Base-by-base conservation (phyloP, 2,888 invertebrate genomes). In the Acronicta alni region DNA sequence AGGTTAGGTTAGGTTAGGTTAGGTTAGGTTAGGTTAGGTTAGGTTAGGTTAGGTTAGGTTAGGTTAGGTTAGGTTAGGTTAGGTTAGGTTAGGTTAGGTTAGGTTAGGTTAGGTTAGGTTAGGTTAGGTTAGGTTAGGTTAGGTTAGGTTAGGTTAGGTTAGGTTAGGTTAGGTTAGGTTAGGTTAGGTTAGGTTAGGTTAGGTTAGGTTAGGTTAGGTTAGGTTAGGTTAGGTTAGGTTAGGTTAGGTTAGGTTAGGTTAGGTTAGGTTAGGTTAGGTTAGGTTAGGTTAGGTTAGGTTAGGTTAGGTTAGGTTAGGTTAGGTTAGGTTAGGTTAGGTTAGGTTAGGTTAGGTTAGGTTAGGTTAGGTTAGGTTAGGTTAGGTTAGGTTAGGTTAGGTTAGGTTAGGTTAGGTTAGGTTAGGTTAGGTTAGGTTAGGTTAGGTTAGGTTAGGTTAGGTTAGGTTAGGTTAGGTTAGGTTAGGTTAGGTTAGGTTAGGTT, bases 341-440 rank as follows among this genome's bases (percentile, higher is more conserved):
- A 49, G 51, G 51, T 52, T 55, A 60, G 62, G 48, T 56, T 56
- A 47, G 56, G 52, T 47, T 56, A 52, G 47, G 53, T 53, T 63
- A 49, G 57, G 63, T 49, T 53, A 54, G 49, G 44, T 54, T 48
- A 47, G 47, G 26, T 49, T 39, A 39, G 49, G 39, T 39, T 17
- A 26, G 30, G 49, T 39, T 65, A 59, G 57, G 62, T 57, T 57
- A 57, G 57, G 67, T 67, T 67, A 60, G 67, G 67, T 69, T 69
- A 65, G 67, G 67, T 67, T 67, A 67, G 67, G 67, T 67, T 67
- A 62, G 67, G 67, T 67, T 67, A 46, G 67, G 62, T 67, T 67
- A 62, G 67, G 67, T 68, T 68, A 68, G 67, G 67, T 67, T 62
- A 62, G 67, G 67, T 46, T 46, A 48, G 47, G 18, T 37, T 38